Conservation (phyloP, 1,140 invertebrate genomes). For the Macrobrachium rosenbergii region DNA sequence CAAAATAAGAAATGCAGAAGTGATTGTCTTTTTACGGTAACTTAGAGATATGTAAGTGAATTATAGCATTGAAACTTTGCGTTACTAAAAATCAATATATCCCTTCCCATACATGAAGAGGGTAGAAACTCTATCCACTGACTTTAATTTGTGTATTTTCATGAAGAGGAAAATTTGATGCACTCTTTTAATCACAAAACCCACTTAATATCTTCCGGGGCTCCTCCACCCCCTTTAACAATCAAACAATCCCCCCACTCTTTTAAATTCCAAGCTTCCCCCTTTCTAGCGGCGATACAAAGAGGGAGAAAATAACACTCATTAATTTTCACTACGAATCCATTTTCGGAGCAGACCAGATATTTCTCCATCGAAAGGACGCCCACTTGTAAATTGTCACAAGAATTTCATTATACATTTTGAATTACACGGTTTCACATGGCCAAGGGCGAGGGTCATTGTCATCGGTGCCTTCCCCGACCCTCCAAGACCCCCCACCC, state of each 20-base stretch:
- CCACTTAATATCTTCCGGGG: too few species aligned
- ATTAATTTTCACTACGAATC: constrained; percentile 60
- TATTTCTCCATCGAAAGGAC: constrained; percentile 59
- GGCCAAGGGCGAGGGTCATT: not conserved
- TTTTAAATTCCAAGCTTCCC: not conserved
- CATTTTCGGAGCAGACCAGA: constrained; percentile 59
- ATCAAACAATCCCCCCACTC: not conserved
- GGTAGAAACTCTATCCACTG: too few species aligned
- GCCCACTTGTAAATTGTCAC: constrained; percentile 56
- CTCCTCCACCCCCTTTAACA: too few species aligned
- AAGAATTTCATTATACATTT: constrained; percentile 54
- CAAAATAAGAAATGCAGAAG: too few species aligned
- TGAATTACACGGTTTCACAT: not conserved
- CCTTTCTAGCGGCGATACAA: not conserved
- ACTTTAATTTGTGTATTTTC: too few species aligned
- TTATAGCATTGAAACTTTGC: too few species aligned
- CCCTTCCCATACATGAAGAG: too few species aligned
- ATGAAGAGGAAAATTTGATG: too few species aligned
- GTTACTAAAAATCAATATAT: too few species aligned
- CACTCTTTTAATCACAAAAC: too few species aligned
- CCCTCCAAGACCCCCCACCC: not conserved
- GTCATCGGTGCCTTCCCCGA: not conserved
- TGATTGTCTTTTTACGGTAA: too few species aligned
- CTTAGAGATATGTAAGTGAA: too few species aligned
- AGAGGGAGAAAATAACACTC: constrained; percentile 11